phyloP scores from a whole-genome alignment of 2,888 invertebrate species.

The Rhabditophanes sp. region DNA sequence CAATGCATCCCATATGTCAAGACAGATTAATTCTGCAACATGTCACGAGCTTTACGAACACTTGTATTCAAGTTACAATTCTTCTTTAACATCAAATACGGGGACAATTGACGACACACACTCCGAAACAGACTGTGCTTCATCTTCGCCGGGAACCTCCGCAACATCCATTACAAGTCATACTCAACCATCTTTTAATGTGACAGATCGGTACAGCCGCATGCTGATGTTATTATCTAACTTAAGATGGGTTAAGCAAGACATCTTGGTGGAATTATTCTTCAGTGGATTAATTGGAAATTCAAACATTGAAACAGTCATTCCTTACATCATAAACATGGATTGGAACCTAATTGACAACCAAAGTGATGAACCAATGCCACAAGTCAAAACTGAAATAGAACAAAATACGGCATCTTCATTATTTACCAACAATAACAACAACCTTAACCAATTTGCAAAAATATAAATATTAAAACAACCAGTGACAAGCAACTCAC shows the following conservation, averaged over 20 bases:
- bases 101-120: conserved; percentile 5
- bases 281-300: conserved; percentile 77
- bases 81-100: too few species aligned
- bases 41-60: conserved; percentile 51
- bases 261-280: conserved; percentile 67
- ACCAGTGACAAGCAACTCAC: too few species aligned
- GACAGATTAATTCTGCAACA: conserved; percentile 53
- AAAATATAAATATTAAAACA: too few species aligned
- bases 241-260: conserved; percentile 55
- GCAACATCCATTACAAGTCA: background rate
- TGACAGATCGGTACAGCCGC: conserved; percentile 23
- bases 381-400: too few species aligned
- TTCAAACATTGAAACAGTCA: conserved; percentile 82
- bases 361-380: too few species aligned
- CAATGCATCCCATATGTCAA: conserved; percentile 25
- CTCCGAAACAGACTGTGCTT: conserved; percentile 14
- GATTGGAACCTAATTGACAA: too few species aligned
- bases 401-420: too few species aligned
- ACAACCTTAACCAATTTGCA: too few species aligned
- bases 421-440: too few species aligned
- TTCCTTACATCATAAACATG: conserved; percentile 67
- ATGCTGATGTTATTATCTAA: conserved; percentile 50
- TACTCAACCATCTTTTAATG: conserved; percentile 6
- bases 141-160: conserved; percentile 7
- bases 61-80: too few species aligned